Conservation (phyloP, 2,888 invertebrate species). For the Tenodera sinensis region DNA sequence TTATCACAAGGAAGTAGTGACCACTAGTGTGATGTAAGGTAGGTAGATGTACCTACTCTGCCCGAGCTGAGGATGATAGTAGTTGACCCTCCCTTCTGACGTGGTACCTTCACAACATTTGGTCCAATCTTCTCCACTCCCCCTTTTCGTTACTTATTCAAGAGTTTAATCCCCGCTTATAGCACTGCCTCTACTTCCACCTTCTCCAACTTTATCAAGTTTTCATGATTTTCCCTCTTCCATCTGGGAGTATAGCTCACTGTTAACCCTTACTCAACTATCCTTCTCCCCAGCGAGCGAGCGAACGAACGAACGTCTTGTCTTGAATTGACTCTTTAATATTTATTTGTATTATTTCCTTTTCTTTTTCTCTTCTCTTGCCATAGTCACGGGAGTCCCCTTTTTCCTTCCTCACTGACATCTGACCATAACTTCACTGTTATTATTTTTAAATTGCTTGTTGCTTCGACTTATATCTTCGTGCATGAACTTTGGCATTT, state of each 20-base stretch:
- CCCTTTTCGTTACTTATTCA: constrained; percentile 13
- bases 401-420: neutral
- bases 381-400: neutral
- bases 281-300: neutral
- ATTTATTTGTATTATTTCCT: constrained; percentile 17
- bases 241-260: neutral
- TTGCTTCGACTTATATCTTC: too few species aligned
- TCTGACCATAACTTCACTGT: neutral
- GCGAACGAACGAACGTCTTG: neutral
- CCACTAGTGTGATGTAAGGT: too few species aligned
- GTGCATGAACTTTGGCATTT: too few species aligned
- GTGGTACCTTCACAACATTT: neutral
- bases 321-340: constrained; percentile 18
- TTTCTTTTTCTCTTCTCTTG: neutral
- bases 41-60: too few species aligned
- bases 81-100: neutral
- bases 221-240: constrained; percentile 6
- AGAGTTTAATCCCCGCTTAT: constrained; percentile 18
- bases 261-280: neutral
- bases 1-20: too few species aligned
- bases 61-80: too few species aligned
- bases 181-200: constrained; percentile 8
- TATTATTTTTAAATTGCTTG: neutral
- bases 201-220: constrained; percentile 9
- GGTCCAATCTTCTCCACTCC: constrained; percentile 9